Evolutionary conservation across 2,888 invertebrate genomes (phyloP), one percentile per base, ranked within the genome.

Genomic region (Mesopsocus fuscifrons): DNA sequence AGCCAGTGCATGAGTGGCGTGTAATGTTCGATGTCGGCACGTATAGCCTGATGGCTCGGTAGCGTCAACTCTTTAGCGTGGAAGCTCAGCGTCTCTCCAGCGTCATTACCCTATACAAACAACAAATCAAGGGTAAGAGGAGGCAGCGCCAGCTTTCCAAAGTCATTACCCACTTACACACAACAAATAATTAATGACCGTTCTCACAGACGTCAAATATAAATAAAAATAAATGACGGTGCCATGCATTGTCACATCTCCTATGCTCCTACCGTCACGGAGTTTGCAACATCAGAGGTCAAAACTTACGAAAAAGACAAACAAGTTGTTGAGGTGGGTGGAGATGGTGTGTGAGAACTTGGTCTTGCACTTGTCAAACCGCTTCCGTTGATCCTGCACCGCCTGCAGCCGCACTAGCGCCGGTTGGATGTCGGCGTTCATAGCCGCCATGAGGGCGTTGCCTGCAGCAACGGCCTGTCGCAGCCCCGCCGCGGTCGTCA

Each of bases 1-100:
- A 85, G 71, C 81, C 92, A 85, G 57, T 83, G 80, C 84, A 94
- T 88, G 49, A 94, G 69, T 51, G 88, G 85, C 22, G 82, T 77
- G 59, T 91, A 92, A 15, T 82, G 81, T 53, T 72, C 71, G 47
- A 97, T 71, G 57, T 91, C 88, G 45, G 76, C 73, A 64, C 94
- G 94, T 51, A 88, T 80, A 38, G 72, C 68, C 49, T 72, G 69
- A 56, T 87, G 80, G 51, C 78, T 76, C 0, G 84, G 82, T 50
- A 91, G 64, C 22, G 71, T 69, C 43, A 85, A 62, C 33, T 74
- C 74, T 46, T 63, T 62, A 2, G 61, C 53, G 44, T 57, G 56
- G 42, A 53, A 59, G 48, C 63, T 64, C 47, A 69, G 58, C 15
- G 66, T 63, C 52, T 80, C 80, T 0, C 77, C 78, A 47, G 75